Base-by-base conservation (phyloP, 2,888 invertebrate genomes). In the Strigamia transsilvanica region DNA sequence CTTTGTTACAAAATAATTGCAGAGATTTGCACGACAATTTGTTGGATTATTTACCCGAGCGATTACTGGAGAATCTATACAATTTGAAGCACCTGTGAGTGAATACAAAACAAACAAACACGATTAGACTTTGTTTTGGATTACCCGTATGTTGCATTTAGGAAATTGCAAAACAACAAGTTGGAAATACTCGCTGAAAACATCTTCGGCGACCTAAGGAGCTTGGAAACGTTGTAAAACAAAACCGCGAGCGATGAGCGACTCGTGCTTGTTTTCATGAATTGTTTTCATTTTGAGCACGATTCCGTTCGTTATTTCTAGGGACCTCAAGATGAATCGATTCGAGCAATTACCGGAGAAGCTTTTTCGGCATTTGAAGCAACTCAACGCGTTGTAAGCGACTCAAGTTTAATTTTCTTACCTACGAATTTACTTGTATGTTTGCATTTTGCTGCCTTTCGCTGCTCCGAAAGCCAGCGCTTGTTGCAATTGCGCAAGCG, bases 11-110 rank as follows among this genome's bases (percentile, higher is more conserved):
- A 27, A 27, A 27, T 85, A 3, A 81, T 88, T 82, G 82, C 89
- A 80, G 92, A 82, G 94, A 94, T 88, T 87, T 94, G 23, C 92
- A 92, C 4, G 91, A 90, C 83, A 94, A 94, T 87, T 89, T 90
- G 85, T 89, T 94, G 84, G 90, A 92, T 85, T 91, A 90, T 86
- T 87, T 94, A 34, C 92, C 93, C 0, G 89, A 90, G 2, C 90
- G 90, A 1, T 89, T 93, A 83, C 94, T 94, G 85, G 90, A 91
- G 85, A 90, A 91, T 12, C 88, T 93, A 80, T 89, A 90, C 84
- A 92, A 91, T 85, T 87, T 93, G 56, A 90, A 90, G 84, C 92
- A 92, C 86, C 86, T 93, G 92, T 93, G 88, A 91, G 92, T 93
- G 88, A 91, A 92, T 90, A 83, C 10, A 10, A n/a, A 10, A 34